phyloP scores from a whole-genome alignment of 2,113 vertebrate genomes.

The Periophthalmodon schlosseri region DNA sequence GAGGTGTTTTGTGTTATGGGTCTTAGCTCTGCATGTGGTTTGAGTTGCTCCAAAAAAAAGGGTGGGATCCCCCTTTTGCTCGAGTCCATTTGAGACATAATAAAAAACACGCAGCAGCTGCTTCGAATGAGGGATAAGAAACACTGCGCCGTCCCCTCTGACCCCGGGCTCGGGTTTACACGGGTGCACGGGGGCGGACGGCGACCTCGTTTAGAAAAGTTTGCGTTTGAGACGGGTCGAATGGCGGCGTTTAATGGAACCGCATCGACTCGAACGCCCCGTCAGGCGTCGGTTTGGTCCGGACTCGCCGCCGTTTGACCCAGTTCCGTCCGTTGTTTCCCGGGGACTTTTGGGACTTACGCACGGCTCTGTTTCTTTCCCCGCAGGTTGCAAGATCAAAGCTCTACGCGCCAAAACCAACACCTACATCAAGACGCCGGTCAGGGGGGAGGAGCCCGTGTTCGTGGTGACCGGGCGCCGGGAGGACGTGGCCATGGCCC shows the following conservation, averaged over 20 bases:
- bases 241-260: no score
- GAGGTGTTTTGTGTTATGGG: constrained; percentile 59
- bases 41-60: constrained; percentile 60
- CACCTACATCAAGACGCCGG: constrained; percentile 98
- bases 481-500: constrained; percentile 96
- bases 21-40: constrained; percentile 67
- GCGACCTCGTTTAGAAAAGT: no score
- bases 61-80: constrained; percentile 32
- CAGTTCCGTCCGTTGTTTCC: constrained; percentile 15
- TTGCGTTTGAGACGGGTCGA: no score
- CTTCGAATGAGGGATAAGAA: constrained; percentile 14
- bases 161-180: no score
- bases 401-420: constrained; percentile 97
- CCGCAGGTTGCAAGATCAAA: constrained; percentile 96
- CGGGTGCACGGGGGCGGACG: no score
- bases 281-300: no score
- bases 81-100: constrained; percentile 17
- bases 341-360: constrained; percentile 19
- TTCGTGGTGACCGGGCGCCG: constrained; percentile 97
- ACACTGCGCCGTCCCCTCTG: constrained; percentile 7
- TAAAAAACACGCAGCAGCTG: constrained; percentile 38
- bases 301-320: no score
- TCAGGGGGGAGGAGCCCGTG: constrained; percentile 97
- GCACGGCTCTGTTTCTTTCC: constrained; percentile 11
- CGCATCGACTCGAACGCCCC: no score